These are phyloP conservation scores for Pseudopipra pipra DNA, from an alignment of 2,113 vertebrate genomes.

Conservation along the genomic window DNA sequence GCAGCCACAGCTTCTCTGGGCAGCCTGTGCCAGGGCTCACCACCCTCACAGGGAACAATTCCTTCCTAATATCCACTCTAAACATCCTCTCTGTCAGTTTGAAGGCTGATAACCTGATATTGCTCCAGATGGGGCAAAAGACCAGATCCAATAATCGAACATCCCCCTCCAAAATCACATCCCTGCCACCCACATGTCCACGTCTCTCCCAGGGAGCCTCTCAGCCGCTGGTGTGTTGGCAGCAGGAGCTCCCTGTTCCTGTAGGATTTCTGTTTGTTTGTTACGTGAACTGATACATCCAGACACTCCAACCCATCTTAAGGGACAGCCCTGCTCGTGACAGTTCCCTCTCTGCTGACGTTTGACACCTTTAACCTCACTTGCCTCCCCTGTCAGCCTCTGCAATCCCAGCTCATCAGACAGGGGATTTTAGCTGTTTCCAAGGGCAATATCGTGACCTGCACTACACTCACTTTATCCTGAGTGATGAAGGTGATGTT, in stretches of 20 bases:
- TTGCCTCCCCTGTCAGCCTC: neutral
- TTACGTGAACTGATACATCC: neutral
- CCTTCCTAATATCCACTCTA: neutral
- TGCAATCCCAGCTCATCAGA: slow-evolving; percentile 5
- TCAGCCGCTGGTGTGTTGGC: neutral
- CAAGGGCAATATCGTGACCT: neutral
- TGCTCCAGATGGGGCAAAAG: neutral
- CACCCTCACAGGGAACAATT: neutral
- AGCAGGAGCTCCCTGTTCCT: neutral
- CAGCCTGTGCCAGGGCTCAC: neutral
- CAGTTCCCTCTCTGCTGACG: neutral
- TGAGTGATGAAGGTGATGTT: neutral
- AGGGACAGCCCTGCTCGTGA: neutral
- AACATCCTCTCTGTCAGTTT: neutral
- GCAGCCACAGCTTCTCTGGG: neutral
- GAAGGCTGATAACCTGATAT: neutral
- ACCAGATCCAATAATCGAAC: neutral
- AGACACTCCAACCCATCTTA: neutral
- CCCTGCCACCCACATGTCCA: neutral
- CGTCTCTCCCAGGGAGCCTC: rapidly evolving
- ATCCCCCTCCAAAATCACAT: rapidly evolving
- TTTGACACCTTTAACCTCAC: neutral
- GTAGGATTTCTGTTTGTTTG: neutral
- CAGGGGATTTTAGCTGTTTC: neutral
- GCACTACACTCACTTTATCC: neutral